These are phyloP conservation scores for Prochilodus magdalenae DNA, from an alignment of 2,113 vertebrate genomes.

Conservation along the genomic window DNA sequence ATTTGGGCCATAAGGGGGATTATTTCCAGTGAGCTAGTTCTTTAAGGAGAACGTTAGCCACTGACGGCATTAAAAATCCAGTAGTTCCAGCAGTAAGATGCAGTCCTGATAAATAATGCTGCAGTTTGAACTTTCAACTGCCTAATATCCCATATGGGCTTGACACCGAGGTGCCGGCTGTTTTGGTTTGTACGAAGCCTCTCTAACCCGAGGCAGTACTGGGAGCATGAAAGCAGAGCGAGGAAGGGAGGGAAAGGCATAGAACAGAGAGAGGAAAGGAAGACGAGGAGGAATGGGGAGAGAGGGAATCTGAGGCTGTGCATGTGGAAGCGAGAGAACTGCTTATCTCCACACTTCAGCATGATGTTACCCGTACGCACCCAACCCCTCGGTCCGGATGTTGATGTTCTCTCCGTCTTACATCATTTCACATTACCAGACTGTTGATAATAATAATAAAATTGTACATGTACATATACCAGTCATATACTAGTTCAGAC, in stretches of 20 bases:
- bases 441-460: too few species aligned
- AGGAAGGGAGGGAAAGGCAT: not conserved
- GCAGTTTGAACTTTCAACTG: not conserved
- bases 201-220: slow-evolving; percentile 36
- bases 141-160: not conserved
- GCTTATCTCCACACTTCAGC: not conserved
- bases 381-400: not conserved
- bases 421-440: not conserved
- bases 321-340: not conserved
- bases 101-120: not conserved
- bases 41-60: not conserved
- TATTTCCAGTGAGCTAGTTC: not conserved
- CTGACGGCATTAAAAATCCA: not conserved
- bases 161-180: not conserved
- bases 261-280: not conserved
- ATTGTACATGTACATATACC: too few species aligned
- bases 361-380: not conserved
- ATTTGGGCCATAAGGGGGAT: not conserved
- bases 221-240: not conserved
- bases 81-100: not conserved
- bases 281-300: not conserved
- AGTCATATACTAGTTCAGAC: too few species aligned
- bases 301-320: not conserved
- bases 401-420: not conserved
- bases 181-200: not conserved